Conservation (phyloP, 2,113 vertebrate species). For the Anas platyrhynchos region DNA sequence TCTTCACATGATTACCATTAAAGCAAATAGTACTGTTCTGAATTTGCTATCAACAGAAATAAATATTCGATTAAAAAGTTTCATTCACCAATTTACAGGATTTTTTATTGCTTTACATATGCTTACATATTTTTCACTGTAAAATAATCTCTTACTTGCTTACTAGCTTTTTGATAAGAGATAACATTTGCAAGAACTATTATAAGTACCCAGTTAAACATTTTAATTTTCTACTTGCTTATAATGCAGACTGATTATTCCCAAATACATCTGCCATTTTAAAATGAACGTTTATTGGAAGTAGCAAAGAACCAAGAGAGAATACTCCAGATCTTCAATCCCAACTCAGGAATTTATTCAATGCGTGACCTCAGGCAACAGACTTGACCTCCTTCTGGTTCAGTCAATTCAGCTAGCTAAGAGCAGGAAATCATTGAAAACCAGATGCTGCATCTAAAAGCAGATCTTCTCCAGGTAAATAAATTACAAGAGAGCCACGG, state of each 20-base stretch:
- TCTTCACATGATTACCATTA: background rate
- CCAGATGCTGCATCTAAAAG: constrained; percentile 41
- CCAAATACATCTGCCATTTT: background rate
- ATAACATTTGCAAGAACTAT: background rate
- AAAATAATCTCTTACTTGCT: background rate
- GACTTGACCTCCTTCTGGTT: constrained; percentile 37
- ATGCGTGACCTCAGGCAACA: constrained; percentile 28
- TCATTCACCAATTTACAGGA: background rate
- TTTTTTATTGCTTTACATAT: background rate
- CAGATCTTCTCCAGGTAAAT: constrained; percentile 51
- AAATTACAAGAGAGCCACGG: constrained; percentile 43
- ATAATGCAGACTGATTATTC: constrained; percentile 27
- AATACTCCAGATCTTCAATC: constrained; percentile 7
- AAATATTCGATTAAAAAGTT: background rate
- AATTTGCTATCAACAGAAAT: background rate
- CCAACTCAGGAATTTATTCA: constrained; percentile 20
- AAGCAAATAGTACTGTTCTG: background rate
- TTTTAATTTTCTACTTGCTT: background rate
- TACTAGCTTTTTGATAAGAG: background rate
- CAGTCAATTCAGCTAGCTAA: constrained; percentile 41
- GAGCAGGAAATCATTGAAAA: constrained; percentile 53
- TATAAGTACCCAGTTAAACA: background rate
- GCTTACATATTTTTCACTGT: background rate
- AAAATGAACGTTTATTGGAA: constrained; percentile 3
- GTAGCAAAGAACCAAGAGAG: background rate